Evolutionary conservation across 1,140 invertebrate species (phyloP).

Genomic region (Mylabris phalerata): DNA sequence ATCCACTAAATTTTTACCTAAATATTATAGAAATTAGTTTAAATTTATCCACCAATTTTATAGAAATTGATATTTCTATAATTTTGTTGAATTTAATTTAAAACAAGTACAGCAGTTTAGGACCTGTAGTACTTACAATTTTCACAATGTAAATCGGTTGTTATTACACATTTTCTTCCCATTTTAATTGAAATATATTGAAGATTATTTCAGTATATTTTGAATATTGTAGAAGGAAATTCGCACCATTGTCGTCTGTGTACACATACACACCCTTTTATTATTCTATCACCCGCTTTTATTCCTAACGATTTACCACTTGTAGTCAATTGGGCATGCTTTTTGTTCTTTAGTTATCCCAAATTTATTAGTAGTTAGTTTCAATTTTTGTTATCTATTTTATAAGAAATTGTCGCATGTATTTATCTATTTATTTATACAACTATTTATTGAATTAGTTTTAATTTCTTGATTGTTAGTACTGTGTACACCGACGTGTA

Average conservation of each 20-base stretch:
- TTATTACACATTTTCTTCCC: slow-evolving; percentile 31
- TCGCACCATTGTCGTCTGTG: not conserved
- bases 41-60: no score
- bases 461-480: slow-evolving; percentile 9
- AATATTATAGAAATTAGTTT: no score
- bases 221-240: not conserved
- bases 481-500: slow-evolving; percentile 38
- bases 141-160: slow-evolving; percentile 32
- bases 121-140: slow-evolving; percentile 12
- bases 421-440: not conserved
- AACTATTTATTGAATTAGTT: slow-evolving; percentile 9
- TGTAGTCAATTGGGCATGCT: no score
- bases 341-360: no score
- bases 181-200: not conserved
- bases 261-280: not conserved
- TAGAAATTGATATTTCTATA: not conserved
- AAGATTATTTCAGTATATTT: not conserved
- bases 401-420: no score
- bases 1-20: not conserved
- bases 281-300: no score
- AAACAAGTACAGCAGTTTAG: not conserved
- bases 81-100: not conserved
- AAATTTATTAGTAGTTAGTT: no score
- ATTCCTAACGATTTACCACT: no score
- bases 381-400: no score